phyloP scores from a whole-genome alignment of 2,797 vertebrate species.

The Allobates femoralis region DNA sequence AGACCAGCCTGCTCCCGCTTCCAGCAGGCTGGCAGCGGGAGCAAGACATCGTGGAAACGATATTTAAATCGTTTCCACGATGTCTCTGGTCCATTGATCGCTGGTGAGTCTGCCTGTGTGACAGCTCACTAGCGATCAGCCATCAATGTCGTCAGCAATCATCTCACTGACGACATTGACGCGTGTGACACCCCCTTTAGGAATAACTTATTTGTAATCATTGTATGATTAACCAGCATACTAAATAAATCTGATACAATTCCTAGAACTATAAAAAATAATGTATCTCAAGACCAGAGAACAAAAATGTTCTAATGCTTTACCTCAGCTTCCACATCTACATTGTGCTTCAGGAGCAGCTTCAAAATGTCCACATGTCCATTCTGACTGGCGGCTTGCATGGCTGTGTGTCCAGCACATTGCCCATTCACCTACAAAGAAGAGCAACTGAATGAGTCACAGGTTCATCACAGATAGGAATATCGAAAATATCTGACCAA shows the following conservation, averaged over 20 bases:
- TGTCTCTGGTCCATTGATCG: too few species aligned
- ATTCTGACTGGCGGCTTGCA: conserved; percentile 99
- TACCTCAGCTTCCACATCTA: conserved; percentile 99
- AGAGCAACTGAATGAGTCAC: background rate
- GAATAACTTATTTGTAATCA: background rate
- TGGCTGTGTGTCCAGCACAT: conserved; percentile 97
- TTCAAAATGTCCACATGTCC: conserved; percentile 98
- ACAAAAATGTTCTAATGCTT: background rate
- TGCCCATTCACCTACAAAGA: conserved; percentile 90
- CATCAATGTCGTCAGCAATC: too few species aligned
- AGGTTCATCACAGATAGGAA: background rate
- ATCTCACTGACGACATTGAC: too few species aligned
- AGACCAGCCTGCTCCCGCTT: too few species aligned
- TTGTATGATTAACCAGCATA: background rate
- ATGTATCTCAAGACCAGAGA: background rate
- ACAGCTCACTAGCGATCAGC: too few species aligned
- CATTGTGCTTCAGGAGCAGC: conserved; percentile 94
- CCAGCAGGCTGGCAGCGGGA: too few species aligned
- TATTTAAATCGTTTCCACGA: too few species aligned
- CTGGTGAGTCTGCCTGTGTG: too few species aligned
- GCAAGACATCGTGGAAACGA: too few species aligned
- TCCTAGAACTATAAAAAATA: too few species aligned
- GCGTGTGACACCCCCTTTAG: too few species aligned
- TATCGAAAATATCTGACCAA: background rate
- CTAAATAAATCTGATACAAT: background rate